These are phyloP conservation scores for Sarcophaga peregrina DNA, from an alignment of 1,140 invertebrate species.

Conservation along the genomic window DNA sequence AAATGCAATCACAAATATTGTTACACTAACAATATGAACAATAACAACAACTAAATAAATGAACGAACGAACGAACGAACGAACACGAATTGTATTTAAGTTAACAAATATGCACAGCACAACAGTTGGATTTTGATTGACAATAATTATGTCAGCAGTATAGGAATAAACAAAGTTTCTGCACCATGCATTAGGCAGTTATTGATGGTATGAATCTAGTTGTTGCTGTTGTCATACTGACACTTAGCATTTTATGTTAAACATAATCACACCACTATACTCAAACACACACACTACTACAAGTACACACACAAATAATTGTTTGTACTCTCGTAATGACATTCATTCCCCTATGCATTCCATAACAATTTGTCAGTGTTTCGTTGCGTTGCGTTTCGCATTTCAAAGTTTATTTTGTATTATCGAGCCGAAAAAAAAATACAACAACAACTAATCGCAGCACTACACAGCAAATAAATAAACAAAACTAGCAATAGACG, in stretches of 20 bases:
- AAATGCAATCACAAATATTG: constrained; percentile 7
- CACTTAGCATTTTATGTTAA: background rate
- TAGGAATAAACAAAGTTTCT: background rate
- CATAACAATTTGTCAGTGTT: background rate
- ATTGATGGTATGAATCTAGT: background rate
- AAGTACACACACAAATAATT: background rate
- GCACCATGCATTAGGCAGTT: background rate
- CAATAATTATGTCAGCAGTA: constrained; percentile 16
- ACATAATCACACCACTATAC: no score
- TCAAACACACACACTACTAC: no score
- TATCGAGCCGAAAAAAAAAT: background rate
- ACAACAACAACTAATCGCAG: no score
- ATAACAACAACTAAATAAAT: no score
- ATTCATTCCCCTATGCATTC: background rate
- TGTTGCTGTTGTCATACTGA: background rate
- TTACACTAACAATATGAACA: background rate
- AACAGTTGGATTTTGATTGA: background rate
- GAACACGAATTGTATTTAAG: background rate
- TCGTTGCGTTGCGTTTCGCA: background rate
- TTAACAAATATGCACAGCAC: background rate
- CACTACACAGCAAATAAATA: no score
- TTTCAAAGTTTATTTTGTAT: background rate
- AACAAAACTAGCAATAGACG: no score
- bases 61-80: background rate
- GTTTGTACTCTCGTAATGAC: constrained; percentile 12